Evolutionary conservation across 2,113 vertebrate genomes (phyloP).

Genomic region (Erinaceus europaeus): DNA sequence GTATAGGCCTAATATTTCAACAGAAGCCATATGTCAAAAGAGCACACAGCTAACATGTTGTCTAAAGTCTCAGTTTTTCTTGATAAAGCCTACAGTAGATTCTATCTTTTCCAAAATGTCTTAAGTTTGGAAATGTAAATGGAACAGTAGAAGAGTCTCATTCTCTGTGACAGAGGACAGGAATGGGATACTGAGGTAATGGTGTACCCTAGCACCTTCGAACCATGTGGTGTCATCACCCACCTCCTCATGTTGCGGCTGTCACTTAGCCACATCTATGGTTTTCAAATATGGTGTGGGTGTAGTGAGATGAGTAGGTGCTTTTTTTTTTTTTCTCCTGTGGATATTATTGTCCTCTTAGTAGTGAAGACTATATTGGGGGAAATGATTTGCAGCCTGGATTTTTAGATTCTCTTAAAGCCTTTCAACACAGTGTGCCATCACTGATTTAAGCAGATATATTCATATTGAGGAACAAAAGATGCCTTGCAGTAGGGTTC

Average conservation of each 20-base stretch:
- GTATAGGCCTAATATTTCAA: no score
- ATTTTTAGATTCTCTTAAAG: background rate
- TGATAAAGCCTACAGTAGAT: background rate
- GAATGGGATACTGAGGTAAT: background rate
- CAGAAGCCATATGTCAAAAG: background rate
- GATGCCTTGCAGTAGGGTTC: background rate
- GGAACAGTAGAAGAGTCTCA: background rate
- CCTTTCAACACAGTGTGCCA: background rate
- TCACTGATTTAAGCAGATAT: background rate
- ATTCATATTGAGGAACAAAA: background rate
- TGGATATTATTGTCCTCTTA: background rate
- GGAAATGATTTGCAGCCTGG: background rate
- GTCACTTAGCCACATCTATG: constrained; percentile 26
- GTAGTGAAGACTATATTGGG: background rate
- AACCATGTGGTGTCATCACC: background rate
- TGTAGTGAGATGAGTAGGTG: no score
- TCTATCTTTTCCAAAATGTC: background rate
- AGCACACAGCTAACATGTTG: background rate
- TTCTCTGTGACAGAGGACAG: background rate
- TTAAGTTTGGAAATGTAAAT: background rate
- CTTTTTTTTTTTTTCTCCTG: constrained; percentile 17
- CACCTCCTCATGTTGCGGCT: background rate
- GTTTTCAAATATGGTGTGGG: background rate
- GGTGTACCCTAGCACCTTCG: background rate
- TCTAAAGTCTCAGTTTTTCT: background rate